These are phyloP conservation scores for Amiota minor DNA, from an alignment of 2,888 invertebrate species.

Conservation along the genomic window DNA sequence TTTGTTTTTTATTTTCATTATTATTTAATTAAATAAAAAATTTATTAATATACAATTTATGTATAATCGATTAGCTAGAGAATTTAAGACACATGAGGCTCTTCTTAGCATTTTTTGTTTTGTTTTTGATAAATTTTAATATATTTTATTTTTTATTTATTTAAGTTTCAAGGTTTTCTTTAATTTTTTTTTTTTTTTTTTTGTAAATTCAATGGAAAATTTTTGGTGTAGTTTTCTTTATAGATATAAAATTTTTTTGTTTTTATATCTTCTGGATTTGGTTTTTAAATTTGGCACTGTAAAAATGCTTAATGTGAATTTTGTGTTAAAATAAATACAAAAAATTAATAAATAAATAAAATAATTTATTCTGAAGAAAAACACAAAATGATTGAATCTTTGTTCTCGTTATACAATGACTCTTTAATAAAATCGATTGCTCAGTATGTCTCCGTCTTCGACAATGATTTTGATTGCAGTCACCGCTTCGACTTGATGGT, in stretches of 20 bases:
- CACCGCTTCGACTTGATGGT: conserved; percentile 62
- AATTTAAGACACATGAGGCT: conserved; percentile 74
- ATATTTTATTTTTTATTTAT: conserved; percentile 34
- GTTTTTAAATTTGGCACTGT: conserved; percentile 48
- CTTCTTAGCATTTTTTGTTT: conserved; percentile 64
- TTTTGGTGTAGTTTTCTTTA: conserved; percentile 19
- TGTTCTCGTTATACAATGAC: conserved; percentile 51
- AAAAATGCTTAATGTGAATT: conserved; percentile 43
- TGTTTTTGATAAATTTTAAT: conserved; percentile 42
- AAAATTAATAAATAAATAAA: conserved; percentile 13
- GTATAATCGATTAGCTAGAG: conserved; percentile 66
- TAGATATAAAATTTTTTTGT: conserved; percentile 16
- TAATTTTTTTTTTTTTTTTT: conserved; percentile 43
- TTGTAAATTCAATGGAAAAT: conserved; percentile 28
- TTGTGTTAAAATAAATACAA: conserved; percentile 8
- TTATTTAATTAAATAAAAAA: conserved; percentile 23
- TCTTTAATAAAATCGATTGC: conserved; percentile 73
- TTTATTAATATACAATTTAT: conserved; percentile 19
- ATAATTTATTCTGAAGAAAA: not conserved
- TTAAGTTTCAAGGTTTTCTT: conserved; percentile 48
- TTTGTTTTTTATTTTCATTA: conserved; percentile 14
- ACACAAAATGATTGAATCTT: no score
- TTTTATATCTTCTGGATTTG: not conserved
- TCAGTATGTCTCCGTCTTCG: conserved; percentile 69
- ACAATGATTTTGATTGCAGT: conserved; percentile 68